Conservation (phyloP, 1,140 invertebrate genomes). For the Leptinotarsa texana region DNA sequence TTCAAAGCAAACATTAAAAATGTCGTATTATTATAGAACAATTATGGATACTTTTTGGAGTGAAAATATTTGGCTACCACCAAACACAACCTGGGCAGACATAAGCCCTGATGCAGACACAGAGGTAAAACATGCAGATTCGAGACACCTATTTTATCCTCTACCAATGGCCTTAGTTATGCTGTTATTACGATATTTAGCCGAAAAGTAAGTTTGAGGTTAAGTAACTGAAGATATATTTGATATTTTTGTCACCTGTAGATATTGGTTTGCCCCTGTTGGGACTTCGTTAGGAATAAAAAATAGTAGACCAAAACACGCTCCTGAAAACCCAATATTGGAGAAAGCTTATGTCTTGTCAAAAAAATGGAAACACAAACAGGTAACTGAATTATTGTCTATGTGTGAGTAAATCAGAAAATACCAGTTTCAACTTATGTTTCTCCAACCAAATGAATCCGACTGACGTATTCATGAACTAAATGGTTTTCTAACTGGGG, state of each 20-base stretch:
- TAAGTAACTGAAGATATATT: conserved; percentile 30
- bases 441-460: too few relatives aligned
- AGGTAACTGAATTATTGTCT: conserved; percentile 58
- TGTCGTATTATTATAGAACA: conserved; percentile 39
- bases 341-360: conserved; percentile 72
- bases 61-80: conserved; percentile 83
- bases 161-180: conserved; percentile 78
- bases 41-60: conserved; percentile 74
- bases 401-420: too few relatives aligned
- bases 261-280: conserved; percentile 77
- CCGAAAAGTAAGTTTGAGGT: conserved; percentile 75
- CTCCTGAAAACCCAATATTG: conserved; percentile 68
- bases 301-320: conserved; percentile 74
- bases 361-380: conserved; percentile 73
- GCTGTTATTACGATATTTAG: conserved; percentile 71
- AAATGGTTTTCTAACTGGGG: too few relatives aligned
- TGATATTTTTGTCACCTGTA: conserved; percentile 48
- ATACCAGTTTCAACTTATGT: too few relatives aligned
- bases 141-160: conserved; percentile 81
- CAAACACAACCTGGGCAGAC: conserved; percentile 87
- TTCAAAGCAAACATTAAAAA: conserved; percentile 30
- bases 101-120: conserved; percentile 76
- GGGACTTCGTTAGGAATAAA: conserved; percentile 78
- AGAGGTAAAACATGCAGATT: conserved; percentile 77
- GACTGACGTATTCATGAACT: too few relatives aligned